Base-by-base conservation (phyloP, 2,888 invertebrate genomes). In the Cordilura impudica region DNA sequence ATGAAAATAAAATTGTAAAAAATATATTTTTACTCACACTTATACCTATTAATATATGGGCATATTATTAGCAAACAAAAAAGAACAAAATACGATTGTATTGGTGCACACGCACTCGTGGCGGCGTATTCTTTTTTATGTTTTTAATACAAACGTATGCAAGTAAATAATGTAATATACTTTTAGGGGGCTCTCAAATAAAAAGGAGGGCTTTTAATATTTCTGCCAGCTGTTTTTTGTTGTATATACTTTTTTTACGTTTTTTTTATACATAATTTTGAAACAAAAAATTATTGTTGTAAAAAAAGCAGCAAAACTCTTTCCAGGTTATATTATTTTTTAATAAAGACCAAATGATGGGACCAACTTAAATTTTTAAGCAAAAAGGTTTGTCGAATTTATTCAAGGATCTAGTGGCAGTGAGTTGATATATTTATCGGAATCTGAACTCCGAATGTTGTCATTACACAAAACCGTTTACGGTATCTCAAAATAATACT, bases 1-100 rank as follows among this genome's bases (percentile, higher is more conserved):
- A 86, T 83, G 84, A 86, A 86, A 86, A 85, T 87, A 86, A 83
- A 86, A 85, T 83, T 84, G 83, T 86, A 86, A 86, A 86, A 86
- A 86, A 87, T 78, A 31, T 16, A 26, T 14, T 47, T 26, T 60
- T 19, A 31, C 39, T 65, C 47, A 53, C n/a, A 54, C 53, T 39
- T 29, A 56, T 54, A 61, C 67, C 23, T 18, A 67, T 54, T 14
- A 21, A 56, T 56, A 10, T 21, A 66, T n/a, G 2, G 53, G 35
- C 29, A 21, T 45, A 21, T 39, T 23, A 23, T 45, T 31, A 7
- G 29, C n/a, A 23, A 4, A 39, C 35, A 26, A 35, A 45, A 29
- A 35, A 39, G n/a, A n/a, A n/a, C n/a, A 31, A 39, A n/a, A n/a
- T 35, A 18, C 19, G 10, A 56, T 43, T 39, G 49, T 19, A n/a